Evolutionary conservation across 64 coral and sea anemone species (phyloP).

Genomic region (Platygyra sinensis): DNA sequence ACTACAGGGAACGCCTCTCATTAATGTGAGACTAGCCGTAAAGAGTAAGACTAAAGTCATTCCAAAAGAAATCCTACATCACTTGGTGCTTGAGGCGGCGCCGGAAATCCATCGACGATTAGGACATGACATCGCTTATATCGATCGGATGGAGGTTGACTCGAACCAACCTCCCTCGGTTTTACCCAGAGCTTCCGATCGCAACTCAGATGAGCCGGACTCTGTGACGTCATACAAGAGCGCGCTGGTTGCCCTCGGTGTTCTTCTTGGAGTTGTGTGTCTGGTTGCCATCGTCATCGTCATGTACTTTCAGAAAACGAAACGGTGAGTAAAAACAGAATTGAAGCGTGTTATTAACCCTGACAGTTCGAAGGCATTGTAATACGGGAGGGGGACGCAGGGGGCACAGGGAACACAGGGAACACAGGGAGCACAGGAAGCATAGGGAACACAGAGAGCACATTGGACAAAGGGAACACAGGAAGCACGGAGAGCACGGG

Average conservation of each 20-base stretch:
- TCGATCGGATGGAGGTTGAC: not conserved
- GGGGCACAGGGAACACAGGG: not conserved
- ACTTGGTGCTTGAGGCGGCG: not conserved
- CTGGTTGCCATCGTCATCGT: not conserved
- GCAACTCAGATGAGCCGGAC: not conserved
- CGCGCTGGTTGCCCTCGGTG: conserved; percentile 8
- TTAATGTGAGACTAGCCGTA: conserved; percentile 11
- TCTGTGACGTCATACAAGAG: not conserved
- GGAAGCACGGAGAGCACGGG: too few relatives aligned
- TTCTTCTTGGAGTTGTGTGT: not conserved
- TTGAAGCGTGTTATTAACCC: not conserved
- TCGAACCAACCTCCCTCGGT: not conserved
- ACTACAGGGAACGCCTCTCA: not conserved
- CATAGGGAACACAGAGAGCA: not conserved
- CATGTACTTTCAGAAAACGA: conserved; percentile 1
- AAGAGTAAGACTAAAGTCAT: conserved; percentile 8
- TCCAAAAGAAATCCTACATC: not conserved
- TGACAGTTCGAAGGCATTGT: not conserved
- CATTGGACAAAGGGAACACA: too few relatives aligned
- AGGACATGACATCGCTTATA: not conserved
- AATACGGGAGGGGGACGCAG: not conserved
- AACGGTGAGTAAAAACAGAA: not conserved
- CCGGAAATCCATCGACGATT: conserved; percentile 1
- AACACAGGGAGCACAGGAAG: too few relatives aligned
- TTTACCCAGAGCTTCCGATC: not conserved